phyloP scores from a whole-genome alignment of 2,888 invertebrate species.

The Epinotia brunnichana region DNA sequence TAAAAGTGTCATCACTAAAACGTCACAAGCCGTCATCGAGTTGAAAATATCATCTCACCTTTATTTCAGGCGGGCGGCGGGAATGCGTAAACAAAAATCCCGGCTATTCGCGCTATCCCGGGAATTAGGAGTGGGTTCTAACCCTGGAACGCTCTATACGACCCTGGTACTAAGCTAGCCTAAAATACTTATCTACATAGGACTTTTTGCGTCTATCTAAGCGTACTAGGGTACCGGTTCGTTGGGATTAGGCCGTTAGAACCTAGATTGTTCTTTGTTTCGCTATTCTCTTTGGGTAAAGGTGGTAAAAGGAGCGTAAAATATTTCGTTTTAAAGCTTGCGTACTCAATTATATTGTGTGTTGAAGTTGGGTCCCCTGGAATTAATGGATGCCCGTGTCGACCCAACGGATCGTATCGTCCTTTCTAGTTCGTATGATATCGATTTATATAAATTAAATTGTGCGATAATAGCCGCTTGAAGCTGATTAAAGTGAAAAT shows the following conservation, averaged over 20 bases:
- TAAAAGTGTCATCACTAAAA: constrained; percentile 47
- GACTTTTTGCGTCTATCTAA: neutral
- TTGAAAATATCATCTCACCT: constrained; percentile 58
- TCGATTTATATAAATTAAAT: constrained; percentile 26
- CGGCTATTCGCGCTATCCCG: constrained; percentile 54
- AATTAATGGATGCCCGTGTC: constrained; percentile 11
- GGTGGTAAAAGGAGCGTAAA: neutral
- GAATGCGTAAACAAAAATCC: constrained; percentile 70
- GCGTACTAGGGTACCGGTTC: constrained; percentile 51
- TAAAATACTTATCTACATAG: neutral
- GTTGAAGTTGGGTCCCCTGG: constrained; percentile 11
- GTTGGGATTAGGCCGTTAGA: constrained; percentile 49
- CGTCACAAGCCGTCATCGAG: constrained; percentile 44
- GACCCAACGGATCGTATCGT: constrained; percentile 15
- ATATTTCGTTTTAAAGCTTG: constrained; percentile 24
- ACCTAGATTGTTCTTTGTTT: constrained; percentile 37
- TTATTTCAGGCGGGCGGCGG: constrained; percentile 56
- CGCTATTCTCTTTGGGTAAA: neutral
- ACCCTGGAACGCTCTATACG: constrained; percentile 50
- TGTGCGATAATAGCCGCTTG: neutral
- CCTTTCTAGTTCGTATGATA: constrained; percentile 11
- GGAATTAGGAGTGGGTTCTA: constrained; percentile 52
- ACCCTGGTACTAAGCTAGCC: neutral
- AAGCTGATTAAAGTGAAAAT: neutral
- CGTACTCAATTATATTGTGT: constrained; percentile 15